A percentile compares a stretch with the other conserved stretches of the same genome.
Conservation (phyloP, 2,888 invertebrate genomes). For the Syrphus vitripennis region DNA sequence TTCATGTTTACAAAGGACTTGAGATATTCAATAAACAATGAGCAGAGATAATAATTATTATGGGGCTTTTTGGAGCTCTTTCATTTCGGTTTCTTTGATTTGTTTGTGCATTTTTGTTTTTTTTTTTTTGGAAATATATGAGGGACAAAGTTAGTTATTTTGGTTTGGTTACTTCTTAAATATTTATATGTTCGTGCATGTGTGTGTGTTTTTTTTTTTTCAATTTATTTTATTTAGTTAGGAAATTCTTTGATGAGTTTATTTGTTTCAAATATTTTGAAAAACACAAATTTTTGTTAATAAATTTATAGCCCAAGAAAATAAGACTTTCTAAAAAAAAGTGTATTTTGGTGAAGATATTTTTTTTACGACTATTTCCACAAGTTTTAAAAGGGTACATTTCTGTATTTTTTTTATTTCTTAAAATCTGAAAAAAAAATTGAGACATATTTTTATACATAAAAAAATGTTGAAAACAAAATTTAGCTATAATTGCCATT, state of each 20-base stretch:
- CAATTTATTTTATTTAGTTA: neutral
- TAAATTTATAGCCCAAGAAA: no score
- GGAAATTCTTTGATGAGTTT: neutral
- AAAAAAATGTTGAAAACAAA: no score
- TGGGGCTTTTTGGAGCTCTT: neutral
- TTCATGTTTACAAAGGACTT: slow-evolving; percentile 40
- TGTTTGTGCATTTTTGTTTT: neutral
- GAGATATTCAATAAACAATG: slow-evolving; percentile 16
- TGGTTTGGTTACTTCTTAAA: neutral
- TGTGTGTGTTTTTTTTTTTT: neutral
- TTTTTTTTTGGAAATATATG: neutral
- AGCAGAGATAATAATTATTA: slow-evolving; percentile 6
- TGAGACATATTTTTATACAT: no score
- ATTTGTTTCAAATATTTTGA: neutral
- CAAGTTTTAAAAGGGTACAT: no score
- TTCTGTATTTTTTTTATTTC: no score
- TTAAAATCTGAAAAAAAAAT: no score
- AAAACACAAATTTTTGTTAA: no score
- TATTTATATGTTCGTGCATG: neutral
- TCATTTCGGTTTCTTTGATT: neutral
- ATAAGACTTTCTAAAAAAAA: no score
- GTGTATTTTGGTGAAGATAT: no score
- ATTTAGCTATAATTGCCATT: no score
- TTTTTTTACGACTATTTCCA: no score
- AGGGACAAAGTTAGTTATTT: neutral